Evolutionary conservation across 2,113 vertebrate genomes (phyloP), one percentile per base, ranked within the genome.

Genomic region (Gopherus flavomarginatus): DNA sequence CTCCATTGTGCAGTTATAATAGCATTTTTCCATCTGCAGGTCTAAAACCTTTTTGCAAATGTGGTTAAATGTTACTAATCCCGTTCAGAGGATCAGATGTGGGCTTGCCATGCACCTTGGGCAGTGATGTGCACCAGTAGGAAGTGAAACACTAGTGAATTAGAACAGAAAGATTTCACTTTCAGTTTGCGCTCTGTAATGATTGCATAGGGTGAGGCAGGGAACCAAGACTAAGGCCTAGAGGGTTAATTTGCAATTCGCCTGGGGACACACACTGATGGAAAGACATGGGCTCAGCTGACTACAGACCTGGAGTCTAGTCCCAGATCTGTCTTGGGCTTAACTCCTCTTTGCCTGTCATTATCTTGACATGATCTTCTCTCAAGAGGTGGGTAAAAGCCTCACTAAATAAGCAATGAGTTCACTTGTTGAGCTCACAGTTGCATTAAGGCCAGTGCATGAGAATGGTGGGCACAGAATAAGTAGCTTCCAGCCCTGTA

Each of bases 361-460:
- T 13, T 44, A 50, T 13, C 54, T 44, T 84, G 96, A 96, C 97
- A 85, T 0, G 84, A 97, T 96, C 97, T 79, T 94, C 50, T 86
- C 38, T 57, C n/a, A 86, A 94, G 93, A 94, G 93, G 88, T 96
- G 94, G 91, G 91, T 94, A 69, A 81, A 53, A 24, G 81, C 88
- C 92, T 91, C 84, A 82, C 88, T 90, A 93, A 94, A 94, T 93
- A 72, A 95, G 93, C 57, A 59, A 59, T 5, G 57, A 59, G 57
- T 59, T 27, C 24, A 81, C 88, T 13, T 86, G 72, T 94, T 91
- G 93, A 97, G 57, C 29, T 90, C 91, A 90, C 96, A 97, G 52
- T 49, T 93, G 81, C 47, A 88, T 92, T 90, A 82, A 86, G 91
- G 86, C 82, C 90, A 92, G 59, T 80, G 27, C 91, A 49, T 86